Base-by-base conservation (phyloP, 1,140 invertebrate species). In the Orius insidiosus region DNA sequence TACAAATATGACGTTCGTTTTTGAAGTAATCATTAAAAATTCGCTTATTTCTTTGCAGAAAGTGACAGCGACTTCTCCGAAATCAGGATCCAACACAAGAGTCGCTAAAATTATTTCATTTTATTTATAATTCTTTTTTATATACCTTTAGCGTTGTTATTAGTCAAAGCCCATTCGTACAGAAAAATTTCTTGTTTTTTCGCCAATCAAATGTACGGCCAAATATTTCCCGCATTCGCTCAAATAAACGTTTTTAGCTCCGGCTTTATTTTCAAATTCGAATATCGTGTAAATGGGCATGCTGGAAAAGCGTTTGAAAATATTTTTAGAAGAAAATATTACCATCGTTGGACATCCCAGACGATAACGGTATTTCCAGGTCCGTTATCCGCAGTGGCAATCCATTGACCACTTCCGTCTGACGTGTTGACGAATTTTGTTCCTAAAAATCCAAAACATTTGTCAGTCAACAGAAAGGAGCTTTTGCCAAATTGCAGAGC, bases 41-140 rank as follows among this genome's bases (percentile, higher is more conserved):
- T 43, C 41, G n/a, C 18, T 18, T n/a, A 30, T 43, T 18, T 43
- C 41, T n/a, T 8, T n/a, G 11, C 18, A 43, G 14, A 43, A 43
- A 2, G 24, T 32, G 2, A 43, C 18, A 10, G 24, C 31, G n/a
- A 43, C 24, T 30, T 9, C n/a, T 5, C n/a, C 41, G 10, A 31
- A 31, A 31, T 43, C 31, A 30, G n/a, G n/a, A 31, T 43, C 41
- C 7, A 43, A 31, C 2, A 31, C 16, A 15, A 43, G 10, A 24
- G n/a, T 24, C 8, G 31, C 16, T 40, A 13, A 11, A 40, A 40
- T n/a, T n/a, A n/a, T n/a, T n/a, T n/a, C n/a, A 24, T 24, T 24
- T 24, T 24, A 24, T 24, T 24, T 24, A n/a, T n/a, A n/a, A n/a
- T n/a, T n/a, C n/a, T n/a, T n/a, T n/a, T 36, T 36, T 36, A 10